Percentiles rank a stretch among this genome's conserved stretches.
Evolutionary conservation across 2,888 invertebrate genomes (phyloP).

Genomic region (Aphrophora alni): DNA sequence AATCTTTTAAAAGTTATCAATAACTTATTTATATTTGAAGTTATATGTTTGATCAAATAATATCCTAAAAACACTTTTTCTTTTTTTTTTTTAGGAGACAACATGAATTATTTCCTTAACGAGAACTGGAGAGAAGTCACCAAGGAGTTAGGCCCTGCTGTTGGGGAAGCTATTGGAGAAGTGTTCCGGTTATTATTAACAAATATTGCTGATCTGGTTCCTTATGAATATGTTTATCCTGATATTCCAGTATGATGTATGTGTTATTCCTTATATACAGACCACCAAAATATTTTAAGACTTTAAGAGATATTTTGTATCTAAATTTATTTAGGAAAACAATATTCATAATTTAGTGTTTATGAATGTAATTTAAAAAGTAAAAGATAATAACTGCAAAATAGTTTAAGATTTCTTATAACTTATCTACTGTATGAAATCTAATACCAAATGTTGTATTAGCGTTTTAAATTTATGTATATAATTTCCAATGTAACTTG

Average conservation of each 20-base stretch:
- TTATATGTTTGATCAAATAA: no score
- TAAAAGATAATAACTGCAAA: no score
- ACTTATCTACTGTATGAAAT: no score
- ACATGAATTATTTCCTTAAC: conserved; percentile 59
- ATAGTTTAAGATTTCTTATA: no score
- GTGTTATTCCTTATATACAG: background rate
- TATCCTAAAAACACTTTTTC: no score
- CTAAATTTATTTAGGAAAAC: background rate
- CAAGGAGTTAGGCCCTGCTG: conserved; percentile 55
- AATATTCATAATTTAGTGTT: background rate
- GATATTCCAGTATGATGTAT: conserved; percentile 18
- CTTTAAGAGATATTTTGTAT: background rate
- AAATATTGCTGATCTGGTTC: conserved; percentile 49
- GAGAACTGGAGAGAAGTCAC: conserved; percentile 60
- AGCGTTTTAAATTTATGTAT: no score
- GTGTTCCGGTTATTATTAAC: conserved; percentile 49
- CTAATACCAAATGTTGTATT: no score
- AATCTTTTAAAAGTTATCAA: no score
- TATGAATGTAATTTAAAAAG: no score
- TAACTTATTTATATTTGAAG: no score
- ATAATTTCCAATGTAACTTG: no score
- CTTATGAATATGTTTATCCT: conserved; percentile 49
- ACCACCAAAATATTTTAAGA: background rate
- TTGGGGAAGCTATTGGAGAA: conserved; percentile 55
- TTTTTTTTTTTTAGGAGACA: conserved; percentile 54